These are phyloP conservation scores for Epizoanthus rinbou DNA, from an alignment of 92 coral and sea anemone genomes.

Conservation along the genomic window DNA sequence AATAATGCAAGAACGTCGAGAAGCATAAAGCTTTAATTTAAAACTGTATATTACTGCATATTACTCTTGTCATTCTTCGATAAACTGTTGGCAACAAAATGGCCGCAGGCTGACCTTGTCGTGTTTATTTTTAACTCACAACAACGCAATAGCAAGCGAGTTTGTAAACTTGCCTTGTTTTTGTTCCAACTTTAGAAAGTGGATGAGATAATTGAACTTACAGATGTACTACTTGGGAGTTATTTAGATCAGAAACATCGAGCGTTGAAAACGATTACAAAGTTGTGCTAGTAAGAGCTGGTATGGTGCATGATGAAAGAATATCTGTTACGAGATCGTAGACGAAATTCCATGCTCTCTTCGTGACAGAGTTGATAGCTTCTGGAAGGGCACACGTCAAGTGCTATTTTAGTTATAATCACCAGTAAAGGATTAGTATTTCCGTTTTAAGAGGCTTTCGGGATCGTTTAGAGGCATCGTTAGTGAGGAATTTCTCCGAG, in stretches of 20 bases:
- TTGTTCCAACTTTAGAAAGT: conserved; percentile 1
- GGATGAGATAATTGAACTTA: not conserved
- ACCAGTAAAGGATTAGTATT: conserved; percentile 23
- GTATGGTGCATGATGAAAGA: too few relatives aligned
- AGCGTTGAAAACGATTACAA: not conserved
- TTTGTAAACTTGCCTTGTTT: conserved; percentile 6
- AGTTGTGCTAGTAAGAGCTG: not conserved
- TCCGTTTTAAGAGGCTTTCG: conserved; percentile 15
- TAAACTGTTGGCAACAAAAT: too few relatives aligned
- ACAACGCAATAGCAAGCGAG: not conserved
- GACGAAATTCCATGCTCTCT: not conserved
- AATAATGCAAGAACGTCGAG: too few relatives aligned
- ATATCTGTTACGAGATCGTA: too few relatives aligned
- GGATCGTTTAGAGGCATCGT: not conserved
- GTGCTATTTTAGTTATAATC: not conserved
- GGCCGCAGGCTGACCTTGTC: conserved; percentile 10
- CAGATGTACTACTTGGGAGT: not conserved
- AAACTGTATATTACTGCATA: not conserved
- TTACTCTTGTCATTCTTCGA: too few relatives aligned
- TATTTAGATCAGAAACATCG: not conserved
- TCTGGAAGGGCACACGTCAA: conserved; percentile 8
- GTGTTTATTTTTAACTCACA: not conserved
- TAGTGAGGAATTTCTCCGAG: not conserved
- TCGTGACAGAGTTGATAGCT: not conserved
- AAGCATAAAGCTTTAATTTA: too few relatives aligned